Evolutionary conservation across 2,797 vertebrate genomes (phyloP).

Genomic region (Triplophysa bombifrons): DNA sequence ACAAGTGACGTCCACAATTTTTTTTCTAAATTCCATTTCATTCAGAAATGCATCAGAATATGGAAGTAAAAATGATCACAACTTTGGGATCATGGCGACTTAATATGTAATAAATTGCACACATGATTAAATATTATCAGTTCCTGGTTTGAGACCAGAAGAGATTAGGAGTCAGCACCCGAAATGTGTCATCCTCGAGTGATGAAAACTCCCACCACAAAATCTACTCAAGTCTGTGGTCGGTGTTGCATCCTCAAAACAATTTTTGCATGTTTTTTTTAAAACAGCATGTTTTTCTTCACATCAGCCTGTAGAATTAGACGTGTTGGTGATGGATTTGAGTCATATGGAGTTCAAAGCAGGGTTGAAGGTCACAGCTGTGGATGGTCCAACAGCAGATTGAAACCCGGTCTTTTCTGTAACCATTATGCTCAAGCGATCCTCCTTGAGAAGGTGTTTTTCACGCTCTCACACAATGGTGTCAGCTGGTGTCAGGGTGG

Average conservation of each 20-base stretch:
- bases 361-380: slow-evolving; percentile 32
- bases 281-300: not conserved
- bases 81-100: too few species aligned
- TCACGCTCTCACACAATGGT: not conserved
- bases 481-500: slow-evolving; percentile 16
- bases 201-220: too few species aligned
- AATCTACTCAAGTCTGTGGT: not conserved
- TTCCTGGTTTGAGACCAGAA: too few species aligned
- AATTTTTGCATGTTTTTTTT: too few species aligned
- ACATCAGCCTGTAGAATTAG: not conserved
- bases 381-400: not conserved
- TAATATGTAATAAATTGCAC: too few species aligned
- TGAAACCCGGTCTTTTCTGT: not conserved
- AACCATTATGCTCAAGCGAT: slow-evolving; percentile 16
- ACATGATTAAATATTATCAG: too few species aligned
- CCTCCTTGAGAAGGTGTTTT: slow-evolving; percentile 1
- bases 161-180: too few species aligned
- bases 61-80: too few species aligned
- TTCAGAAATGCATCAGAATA: too few species aligned
- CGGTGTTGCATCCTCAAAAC: not conserved
- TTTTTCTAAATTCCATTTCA: too few species aligned
- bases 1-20: too few species aligned
- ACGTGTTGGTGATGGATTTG: not conserved
- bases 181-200: too few species aligned
- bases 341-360: slow-evolving; percentile 5